phyloP scores from a whole-genome alignment of 2,888 invertebrate genomes.

The Cephonodes hylas region DNA sequence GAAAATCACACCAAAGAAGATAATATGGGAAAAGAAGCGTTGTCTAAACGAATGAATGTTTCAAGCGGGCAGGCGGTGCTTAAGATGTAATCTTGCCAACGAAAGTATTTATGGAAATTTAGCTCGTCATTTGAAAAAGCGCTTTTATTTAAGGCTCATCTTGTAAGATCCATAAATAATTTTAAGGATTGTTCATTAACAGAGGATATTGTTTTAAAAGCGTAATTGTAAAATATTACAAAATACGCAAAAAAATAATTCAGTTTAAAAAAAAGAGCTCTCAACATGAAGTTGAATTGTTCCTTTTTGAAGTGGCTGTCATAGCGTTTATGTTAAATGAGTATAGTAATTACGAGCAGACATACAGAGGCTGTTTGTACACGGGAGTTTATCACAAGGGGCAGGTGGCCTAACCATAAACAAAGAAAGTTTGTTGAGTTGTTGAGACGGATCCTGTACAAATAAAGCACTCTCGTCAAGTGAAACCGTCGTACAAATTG shows the following conservation, averaged over 20 bases:
- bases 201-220: neutral
- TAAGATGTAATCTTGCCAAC: neutral
- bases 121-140: neutral
- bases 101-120: neutral
- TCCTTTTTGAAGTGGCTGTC: neutral
- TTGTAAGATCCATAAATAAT: neutral
- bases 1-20: neutral
- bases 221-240: neutral
- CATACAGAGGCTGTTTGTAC: constrained; percentile 18
- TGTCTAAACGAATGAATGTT: neutral
- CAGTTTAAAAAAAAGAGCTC: too few relatives aligned
- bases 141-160: neutral
- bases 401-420: constrained; percentile 51
- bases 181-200: neutral
- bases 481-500: constrained; percentile 17
- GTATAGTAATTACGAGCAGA: constrained; percentile 26
- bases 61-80: neutral
- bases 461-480: constrained; percentile 38
- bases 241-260: too few relatives aligned
- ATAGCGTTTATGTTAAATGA: constrained; percentile 20
- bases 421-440: constrained; percentile 48
- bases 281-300: too few relatives aligned
- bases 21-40: neutral
- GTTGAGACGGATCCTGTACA: constrained; percentile 48
- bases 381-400: constrained; percentile 39